A percentile compares a stretch with the other conserved stretches of the same genome.
Conservation (phyloP, 2,888 invertebrate genomes). For the Petrolisthes cinctipes region DNA sequence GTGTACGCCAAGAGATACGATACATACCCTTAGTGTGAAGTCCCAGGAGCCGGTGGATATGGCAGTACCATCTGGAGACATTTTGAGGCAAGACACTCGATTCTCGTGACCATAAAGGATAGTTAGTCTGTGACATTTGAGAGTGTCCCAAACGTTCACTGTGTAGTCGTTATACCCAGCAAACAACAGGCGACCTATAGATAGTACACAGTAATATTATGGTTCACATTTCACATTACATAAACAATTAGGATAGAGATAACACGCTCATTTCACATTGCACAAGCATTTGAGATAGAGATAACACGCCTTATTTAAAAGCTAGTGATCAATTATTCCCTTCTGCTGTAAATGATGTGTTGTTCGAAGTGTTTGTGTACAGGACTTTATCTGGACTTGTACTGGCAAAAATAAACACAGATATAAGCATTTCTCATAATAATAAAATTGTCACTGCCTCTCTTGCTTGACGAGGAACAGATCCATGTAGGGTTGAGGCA, state of each 20-base stretch:
- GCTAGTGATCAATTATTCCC: not conserved
- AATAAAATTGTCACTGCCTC: no score
- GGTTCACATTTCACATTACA: not conserved
- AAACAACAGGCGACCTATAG: conserved; percentile 87
- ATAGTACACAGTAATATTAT: conserved; percentile 25
- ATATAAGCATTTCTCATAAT: no score
- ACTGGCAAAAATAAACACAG: no score
- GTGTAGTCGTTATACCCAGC: conserved; percentile 99
- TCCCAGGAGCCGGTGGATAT: conserved; percentile 98
- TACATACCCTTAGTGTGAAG: conserved; percentile 82
- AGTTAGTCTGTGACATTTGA: conserved; percentile 91
- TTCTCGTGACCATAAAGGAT: conserved; percentile 96
- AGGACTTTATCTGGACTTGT: no score
- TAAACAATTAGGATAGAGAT: not conserved
- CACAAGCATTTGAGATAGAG: no score
- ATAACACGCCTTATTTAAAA: no score
- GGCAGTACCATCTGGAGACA: conserved; percentile 97
- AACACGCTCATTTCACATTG: no score
- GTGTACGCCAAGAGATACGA: not conserved
- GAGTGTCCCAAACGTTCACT: conserved; percentile 97
- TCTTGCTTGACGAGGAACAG: no score
- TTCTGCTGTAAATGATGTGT: not conserved
- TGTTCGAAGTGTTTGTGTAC: no score
- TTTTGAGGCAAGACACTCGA: conserved; percentile 74
- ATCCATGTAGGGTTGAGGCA: no score